Evolutionary conservation across 2,113 vertebrate genomes (phyloP), one percentile per base, ranked within the genome.

Genomic region (Antechinus flavipes): DNA sequence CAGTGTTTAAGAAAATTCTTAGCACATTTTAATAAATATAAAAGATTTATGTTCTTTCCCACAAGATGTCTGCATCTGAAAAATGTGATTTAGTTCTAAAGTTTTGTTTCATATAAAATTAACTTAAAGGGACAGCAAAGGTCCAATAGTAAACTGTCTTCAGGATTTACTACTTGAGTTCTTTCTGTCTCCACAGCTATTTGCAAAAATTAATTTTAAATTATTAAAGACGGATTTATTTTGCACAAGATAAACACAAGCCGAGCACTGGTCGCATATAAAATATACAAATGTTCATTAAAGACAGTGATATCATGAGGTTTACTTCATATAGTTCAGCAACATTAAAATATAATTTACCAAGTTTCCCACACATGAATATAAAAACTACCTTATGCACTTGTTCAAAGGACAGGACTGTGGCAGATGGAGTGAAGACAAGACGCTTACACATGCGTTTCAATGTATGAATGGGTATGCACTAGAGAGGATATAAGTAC

Each of bases 401-500:
- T 95, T 97, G 68, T 95, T 97, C 97, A 98, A 96, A 97, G 96
- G 96, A 96, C 94, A 97, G 50, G 91, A 97, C 97, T 96, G 96
- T 96, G 97, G 95, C 94, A 97, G 97, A 96, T 16, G 90, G 97
- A 54, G 93, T 95, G 93, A 95, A 95, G 97, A 95, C 90, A 94
- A 97, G 94, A 96, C 93, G 96, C 95, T 99, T 99, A 99, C 98
- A 99, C 99, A 76, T 99, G 99, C 0, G 99, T 99, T 98, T 99
- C 99, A 95, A 99, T 99, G 98, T 99, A 99, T 27, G 99, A 99
- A 98, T 99, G 99, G 24, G 99, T 99, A 98, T 99, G 99, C 0
- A 99, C 98, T 97, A 99, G 99, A 52, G 99, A 99, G 92, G 99
- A 99, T 96, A 99, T 98, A 68, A 99, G 99, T 55, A 99, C 99